Evolutionary conservation across 2,797 vertebrate genomes (phyloP).

Genomic region (Pangasius krempfi): DNA sequence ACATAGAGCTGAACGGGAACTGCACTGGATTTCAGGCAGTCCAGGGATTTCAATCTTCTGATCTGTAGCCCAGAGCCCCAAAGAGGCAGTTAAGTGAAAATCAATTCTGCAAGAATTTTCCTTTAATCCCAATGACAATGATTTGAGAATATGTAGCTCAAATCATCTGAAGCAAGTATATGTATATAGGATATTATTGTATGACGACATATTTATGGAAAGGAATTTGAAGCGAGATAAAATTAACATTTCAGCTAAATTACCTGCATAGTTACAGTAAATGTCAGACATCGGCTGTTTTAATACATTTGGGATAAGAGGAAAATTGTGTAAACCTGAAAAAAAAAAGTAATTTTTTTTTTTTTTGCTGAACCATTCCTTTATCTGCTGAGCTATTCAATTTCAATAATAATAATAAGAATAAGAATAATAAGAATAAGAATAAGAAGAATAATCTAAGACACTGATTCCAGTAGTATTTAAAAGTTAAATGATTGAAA

Average conservation of each 20-base stretch:
- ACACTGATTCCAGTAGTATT: not conserved
- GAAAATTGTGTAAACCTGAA: not conserved
- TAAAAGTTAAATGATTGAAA: not conserved
- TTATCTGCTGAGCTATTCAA: not conserved
- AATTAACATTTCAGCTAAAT: not conserved
- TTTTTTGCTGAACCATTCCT: not conserved
- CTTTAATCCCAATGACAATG: not conserved
- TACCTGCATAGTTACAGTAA: not conserved
- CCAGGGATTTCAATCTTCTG: not conserved
- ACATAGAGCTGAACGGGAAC: not conserved
- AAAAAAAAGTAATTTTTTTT: too few relatives aligned
- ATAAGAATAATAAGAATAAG: slow-evolving; percentile 4
- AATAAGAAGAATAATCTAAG: not conserved
- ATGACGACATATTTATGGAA: too few relatives aligned
- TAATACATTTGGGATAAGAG: not conserved
- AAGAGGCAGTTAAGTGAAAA: not conserved
- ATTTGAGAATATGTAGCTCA: not conserved
- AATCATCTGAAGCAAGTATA: not conserved
- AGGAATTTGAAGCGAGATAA: too few relatives aligned
- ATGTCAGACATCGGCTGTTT: not conserved
- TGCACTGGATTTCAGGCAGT: slow-evolving; percentile 4
- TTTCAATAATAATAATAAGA: not conserved
- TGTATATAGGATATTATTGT: too few relatives aligned
- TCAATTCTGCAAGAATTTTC: not conserved
- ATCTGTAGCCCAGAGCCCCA: not conserved